Conservation (phyloP, 2,113 vertebrate species). For the Furnarius figulus region DNA sequence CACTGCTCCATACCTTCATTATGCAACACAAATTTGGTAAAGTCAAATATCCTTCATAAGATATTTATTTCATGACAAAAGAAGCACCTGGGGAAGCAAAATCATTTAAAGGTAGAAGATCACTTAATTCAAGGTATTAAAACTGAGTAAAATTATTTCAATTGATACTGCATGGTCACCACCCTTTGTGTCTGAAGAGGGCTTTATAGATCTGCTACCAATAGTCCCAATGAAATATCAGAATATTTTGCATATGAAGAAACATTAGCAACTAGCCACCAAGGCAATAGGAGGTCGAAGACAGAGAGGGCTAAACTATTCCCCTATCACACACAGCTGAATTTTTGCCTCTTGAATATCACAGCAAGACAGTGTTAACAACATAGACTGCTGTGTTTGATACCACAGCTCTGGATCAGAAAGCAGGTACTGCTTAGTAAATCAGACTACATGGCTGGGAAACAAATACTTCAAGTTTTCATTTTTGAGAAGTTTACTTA, state of each 20-base stretch:
- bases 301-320: not conserved
- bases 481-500: not conserved
- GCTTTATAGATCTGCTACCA: not conserved
- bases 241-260: not conserved
- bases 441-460: not conserved
- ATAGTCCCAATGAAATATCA: not conserved
- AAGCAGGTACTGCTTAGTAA: not conserved
- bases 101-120: not conserved
- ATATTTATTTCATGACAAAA: not conserved
- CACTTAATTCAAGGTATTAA: not conserved
- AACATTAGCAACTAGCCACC: not conserved
- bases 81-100: not conserved
- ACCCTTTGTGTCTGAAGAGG: not conserved
- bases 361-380: not conserved
- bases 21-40: not conserved
- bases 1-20: not conserved
- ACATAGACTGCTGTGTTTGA: not conserved
- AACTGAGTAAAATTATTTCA: not conserved
- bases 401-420: not conserved
- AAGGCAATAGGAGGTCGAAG: not conserved
- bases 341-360: not conserved
- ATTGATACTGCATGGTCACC: not conserved
- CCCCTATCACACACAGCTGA: not conserved
- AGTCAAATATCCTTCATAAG: not conserved
- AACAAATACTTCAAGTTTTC: not conserved